A percentile compares a stretch with the other conserved stretches of the same genome.
Evolutionary conservation across 2,113 vertebrate genomes (phyloP).

Genomic region (Acinonyx jubatus): DNA sequence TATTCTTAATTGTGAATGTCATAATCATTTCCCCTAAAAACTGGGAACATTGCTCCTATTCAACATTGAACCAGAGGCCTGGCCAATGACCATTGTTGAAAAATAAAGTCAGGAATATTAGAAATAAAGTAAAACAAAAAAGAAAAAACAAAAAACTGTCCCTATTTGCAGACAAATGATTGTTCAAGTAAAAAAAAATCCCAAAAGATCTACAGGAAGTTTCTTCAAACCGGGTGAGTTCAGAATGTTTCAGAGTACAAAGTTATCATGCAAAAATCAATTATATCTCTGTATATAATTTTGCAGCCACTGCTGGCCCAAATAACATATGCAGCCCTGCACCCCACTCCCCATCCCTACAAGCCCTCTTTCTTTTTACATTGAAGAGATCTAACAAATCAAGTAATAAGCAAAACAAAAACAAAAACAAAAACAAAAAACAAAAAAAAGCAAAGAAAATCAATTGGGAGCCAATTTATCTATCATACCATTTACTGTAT

Average conservation of each 20-base stretch:
- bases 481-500: neutral
- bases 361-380: constrained; percentile 55
- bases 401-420: constrained; percentile 43
- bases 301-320: constrained; percentile 27
- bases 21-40: neutral
- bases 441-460: neutral
- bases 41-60: neutral
- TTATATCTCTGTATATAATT: neutral
- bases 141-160: neutral
- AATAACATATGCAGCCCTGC: constrained; percentile 14
- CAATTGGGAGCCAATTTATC: neutral
- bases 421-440: neutral
- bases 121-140: neutral
- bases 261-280: neutral
- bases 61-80: neutral
- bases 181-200: neutral
- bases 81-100: neutral
- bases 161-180: neutral
- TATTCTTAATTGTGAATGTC: neutral
- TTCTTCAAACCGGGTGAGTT: neutral
- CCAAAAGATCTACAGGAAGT: neutral
- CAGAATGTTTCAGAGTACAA: neutral
- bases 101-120: neutral
- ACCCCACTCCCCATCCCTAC: neutral
- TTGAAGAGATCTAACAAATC: constrained; percentile 76